Percentiles rank a stretch among this genome's conserved stretches.
These are phyloP conservation scores for Leucoraja erinaceus DNA, from an alignment of 2,113 vertebrate genomes.

Conservation along the genomic window DNA sequence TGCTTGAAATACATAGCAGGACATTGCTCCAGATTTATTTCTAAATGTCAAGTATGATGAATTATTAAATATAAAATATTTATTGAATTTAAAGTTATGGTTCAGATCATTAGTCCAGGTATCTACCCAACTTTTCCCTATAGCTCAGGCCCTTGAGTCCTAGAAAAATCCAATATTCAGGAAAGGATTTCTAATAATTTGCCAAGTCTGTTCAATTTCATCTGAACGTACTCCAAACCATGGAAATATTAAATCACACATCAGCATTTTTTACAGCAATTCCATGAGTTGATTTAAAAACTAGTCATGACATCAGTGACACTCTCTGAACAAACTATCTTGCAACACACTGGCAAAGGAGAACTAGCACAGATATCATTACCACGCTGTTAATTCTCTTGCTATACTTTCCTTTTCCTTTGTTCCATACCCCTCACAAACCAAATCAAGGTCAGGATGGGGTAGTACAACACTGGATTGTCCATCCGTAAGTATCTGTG, in stretches of 20 bases:
- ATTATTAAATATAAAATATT: neutral
- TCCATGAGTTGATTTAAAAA: neutral
- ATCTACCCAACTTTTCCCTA: too few species aligned
- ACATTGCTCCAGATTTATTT: neutral
- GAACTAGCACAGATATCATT: neutral
- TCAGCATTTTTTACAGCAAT: neutral
- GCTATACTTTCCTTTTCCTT: neutral
- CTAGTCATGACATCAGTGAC: neutral
- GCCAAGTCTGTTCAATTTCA: neutral
- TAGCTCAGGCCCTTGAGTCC: too few species aligned
- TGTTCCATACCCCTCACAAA: neutral
- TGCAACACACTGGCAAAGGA: neutral
- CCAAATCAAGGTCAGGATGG: neutral
- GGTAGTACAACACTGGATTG: too few species aligned
- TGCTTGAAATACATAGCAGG: neutral
- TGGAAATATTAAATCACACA: neutral
- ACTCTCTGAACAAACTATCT: neutral
- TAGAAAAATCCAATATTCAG: neutral
- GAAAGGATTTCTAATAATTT: neutral
- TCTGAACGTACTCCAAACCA: neutral
- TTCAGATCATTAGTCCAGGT: too few species aligned
- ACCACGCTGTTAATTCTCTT: neutral
- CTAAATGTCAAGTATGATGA: neutral
- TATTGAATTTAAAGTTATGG: neutral
- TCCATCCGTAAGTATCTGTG: too few species aligned